A percentile compares a stretch with the other conserved stretches of the same genome.
These are phyloP conservation scores for Phallusia fumigata DNA, from an alignment of 23 tunicate genomes.

Conservation along the genomic window DNA sequence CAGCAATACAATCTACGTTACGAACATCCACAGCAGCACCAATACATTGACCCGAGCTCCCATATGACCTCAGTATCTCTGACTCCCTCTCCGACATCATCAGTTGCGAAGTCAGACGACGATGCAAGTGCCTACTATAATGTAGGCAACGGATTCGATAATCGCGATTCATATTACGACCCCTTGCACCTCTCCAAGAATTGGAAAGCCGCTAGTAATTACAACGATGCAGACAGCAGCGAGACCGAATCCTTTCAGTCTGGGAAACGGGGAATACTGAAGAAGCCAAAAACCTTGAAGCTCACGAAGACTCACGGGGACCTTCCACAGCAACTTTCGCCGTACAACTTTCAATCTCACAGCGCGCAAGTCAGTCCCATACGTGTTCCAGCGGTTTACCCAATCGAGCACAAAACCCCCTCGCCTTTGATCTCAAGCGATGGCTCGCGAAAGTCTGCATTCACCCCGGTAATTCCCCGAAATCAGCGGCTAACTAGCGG, in stretches of 20 bases:
- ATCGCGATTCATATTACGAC: slow-evolving; percentile 45
- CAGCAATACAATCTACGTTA: neutral
- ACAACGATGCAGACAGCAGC: slow-evolving; percentile 17
- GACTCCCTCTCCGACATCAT: slow-evolving; percentile 40
- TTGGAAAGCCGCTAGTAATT: neutral
- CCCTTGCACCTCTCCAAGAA: slow-evolving; percentile 49
- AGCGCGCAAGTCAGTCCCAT: slow-evolving; percentile 19
- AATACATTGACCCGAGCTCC: neutral
- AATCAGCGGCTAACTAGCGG: slow-evolving; percentile 13
- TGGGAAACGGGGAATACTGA: slow-evolving; percentile 53
- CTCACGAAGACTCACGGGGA: neutral
- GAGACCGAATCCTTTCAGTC: slow-evolving; percentile 5
- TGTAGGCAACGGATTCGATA: slow-evolving; percentile 13
- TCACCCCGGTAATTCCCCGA: slow-evolving; percentile 66
- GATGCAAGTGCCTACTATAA: slow-evolving; percentile 2
- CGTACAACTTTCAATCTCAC: neutral
- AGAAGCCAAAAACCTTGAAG: slow-evolving; percentile 18
- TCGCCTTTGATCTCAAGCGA: slow-evolving; percentile 11
- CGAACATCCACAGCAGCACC: neutral
- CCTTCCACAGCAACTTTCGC: slow-evolving; percentile 1
- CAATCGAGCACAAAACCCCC: slow-evolving; percentile 18
- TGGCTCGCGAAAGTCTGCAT: slow-evolving; percentile 48
- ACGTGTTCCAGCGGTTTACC: slow-evolving; percentile 28
- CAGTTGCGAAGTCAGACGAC: neutral
- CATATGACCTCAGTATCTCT: slow-evolving; percentile 15